Evolutionary conservation across 1,140 invertebrate genomes (phyloP).

Genomic region (Drosophila melanica): DNA sequence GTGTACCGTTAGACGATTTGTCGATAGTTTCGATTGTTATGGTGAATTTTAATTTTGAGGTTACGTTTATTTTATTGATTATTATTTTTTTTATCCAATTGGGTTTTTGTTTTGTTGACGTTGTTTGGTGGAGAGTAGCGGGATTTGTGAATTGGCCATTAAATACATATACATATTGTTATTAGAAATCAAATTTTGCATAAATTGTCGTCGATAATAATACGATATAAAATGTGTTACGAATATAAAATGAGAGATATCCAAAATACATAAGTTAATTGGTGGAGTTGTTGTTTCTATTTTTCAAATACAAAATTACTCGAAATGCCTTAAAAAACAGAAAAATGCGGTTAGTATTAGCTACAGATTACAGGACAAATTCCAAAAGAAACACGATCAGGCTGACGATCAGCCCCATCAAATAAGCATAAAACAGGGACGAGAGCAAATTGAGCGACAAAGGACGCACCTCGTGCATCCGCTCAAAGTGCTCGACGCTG

Average conservation of each 20-base stretch:
- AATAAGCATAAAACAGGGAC: slow-evolving; percentile 48
- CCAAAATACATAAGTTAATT: slow-evolving; percentile 52
- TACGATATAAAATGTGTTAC: slow-evolving; percentile 44
- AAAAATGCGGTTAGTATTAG: slow-evolving; percentile 47
- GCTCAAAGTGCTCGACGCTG: slow-evolving; percentile 31
- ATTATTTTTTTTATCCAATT: slow-evolving; percentile 26
- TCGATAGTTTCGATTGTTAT: slow-evolving; percentile 30
- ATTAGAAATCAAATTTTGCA: slow-evolving; percentile 34
- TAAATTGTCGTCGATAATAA: slow-evolving; percentile 35
- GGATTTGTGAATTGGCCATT: slow-evolving; percentile 51
- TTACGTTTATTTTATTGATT: slow-evolving; percentile 29
- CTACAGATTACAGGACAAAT: slow-evolving; percentile 35
- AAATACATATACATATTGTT: slow-evolving; percentile 46
- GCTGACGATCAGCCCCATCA: slow-evolving; percentile 46
- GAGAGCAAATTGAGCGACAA: slow-evolving; percentile 38
- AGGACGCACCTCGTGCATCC: slow-evolving; percentile 5
- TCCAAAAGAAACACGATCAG: slow-evolving; percentile 53
- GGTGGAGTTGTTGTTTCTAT: not conserved
- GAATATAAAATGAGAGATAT: slow-evolving; percentile 45
- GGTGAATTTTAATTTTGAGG: slow-evolving; percentile 43
- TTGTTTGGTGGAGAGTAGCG: slow-evolving; percentile 33
- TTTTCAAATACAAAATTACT: slow-evolving; percentile 17
- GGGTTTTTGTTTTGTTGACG: slow-evolving; percentile 24
- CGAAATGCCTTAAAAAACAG: slow-evolving; percentile 33
- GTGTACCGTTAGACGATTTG: slow-evolving; percentile 10